Evolutionary conservation across 2,113 vertebrate species (phyloP).

Genomic region (Cyprinus carpio): DNA sequence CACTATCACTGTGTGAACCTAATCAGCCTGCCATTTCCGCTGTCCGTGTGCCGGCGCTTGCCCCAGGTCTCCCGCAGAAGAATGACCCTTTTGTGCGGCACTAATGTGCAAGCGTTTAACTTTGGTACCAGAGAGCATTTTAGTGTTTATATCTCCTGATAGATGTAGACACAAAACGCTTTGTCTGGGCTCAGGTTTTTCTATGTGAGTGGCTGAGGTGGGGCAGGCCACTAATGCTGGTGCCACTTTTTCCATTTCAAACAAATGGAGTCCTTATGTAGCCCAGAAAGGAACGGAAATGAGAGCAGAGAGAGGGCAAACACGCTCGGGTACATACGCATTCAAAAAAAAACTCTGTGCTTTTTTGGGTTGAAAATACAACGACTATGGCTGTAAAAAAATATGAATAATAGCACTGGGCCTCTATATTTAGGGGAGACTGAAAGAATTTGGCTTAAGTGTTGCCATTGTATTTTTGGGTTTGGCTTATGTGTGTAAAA

Average conservation of each 20-base stretch:
- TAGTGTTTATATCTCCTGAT: slow-evolving; percentile 92
- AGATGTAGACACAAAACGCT: slow-evolving; percentile 85
- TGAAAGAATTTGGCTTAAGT: not conserved
- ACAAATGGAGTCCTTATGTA: slow-evolving; percentile 65
- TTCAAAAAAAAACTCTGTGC: not conserved
- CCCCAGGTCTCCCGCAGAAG: slow-evolving; percentile 83
- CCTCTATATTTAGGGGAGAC: not conserved
- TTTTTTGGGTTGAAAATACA: slow-evolving; percentile 29
- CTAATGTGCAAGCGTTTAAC: slow-evolving; percentile 90
- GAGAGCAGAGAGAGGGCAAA: slow-evolving; percentile 58
- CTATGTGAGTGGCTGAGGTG: slow-evolving; percentile 77
- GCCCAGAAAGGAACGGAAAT: slow-evolving; percentile 63
- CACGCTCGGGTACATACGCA: not conserved
- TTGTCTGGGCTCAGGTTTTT: slow-evolving; percentile 79
- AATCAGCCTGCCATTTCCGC: slow-evolving; percentile 95
- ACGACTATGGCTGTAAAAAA: slow-evolving; percentile 23
- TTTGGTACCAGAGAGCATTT: slow-evolving; percentile 84
- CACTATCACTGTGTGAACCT: slow-evolving; percentile 94
- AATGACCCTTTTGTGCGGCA: slow-evolving; percentile 88
- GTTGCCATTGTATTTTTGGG: slow-evolving; percentile 19
- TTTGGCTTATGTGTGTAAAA: not conserved
- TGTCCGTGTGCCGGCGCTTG: slow-evolving; percentile 84
- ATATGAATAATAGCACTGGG: slow-evolving; percentile 2
- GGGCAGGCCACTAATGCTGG: slow-evolving; percentile 56
- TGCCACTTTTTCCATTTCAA: slow-evolving; percentile 53